Conservation (phyloP, 1,140 invertebrate genomes). For the Drosophila asahinai region DNA sequence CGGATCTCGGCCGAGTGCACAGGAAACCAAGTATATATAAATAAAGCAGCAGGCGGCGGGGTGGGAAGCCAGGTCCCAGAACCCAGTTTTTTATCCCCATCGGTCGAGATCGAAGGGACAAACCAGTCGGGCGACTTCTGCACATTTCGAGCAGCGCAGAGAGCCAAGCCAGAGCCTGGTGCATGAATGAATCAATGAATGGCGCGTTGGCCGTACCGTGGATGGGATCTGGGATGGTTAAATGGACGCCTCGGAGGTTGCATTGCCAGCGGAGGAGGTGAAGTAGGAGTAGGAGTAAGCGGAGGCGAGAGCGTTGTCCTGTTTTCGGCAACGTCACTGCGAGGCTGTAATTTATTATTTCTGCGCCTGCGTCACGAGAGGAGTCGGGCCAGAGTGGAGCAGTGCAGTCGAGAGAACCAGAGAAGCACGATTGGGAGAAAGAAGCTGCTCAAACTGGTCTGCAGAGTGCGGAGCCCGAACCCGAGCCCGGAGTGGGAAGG, state of each 20-base stretch:
- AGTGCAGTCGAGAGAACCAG: slow-evolving; percentile 13
- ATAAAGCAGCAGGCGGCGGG: slow-evolving; percentile 23
- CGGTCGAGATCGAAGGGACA: slow-evolving; percentile 52
- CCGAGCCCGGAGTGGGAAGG: slow-evolving; percentile 20
- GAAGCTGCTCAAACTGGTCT: slow-evolving; percentile 36
- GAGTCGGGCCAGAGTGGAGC: slow-evolving; percentile 11
- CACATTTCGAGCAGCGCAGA: slow-evolving; percentile 74
- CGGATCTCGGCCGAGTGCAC: slow-evolving; percentile 12
- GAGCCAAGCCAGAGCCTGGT: slow-evolving; percentile 26
- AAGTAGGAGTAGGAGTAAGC: slow-evolving; percentile 7
- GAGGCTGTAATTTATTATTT: slow-evolving; percentile 74
- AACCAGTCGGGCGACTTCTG: slow-evolving; percentile 81
- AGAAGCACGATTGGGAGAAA: slow-evolving; percentile 17
- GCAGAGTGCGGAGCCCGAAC: slow-evolving; percentile 1
- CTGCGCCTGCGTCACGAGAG: slow-evolving; percentile 69
- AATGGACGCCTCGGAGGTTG: slow-evolving; percentile 13
- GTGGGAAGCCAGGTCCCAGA: slow-evolving; percentile 20
- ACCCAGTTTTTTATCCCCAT: slow-evolving; percentile 33
- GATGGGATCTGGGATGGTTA: slow-evolving; percentile 8
- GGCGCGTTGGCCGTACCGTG: slow-evolving; percentile 16
- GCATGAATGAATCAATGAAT: slow-evolving; percentile 81
- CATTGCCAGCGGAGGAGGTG: slow-evolving; percentile 13
- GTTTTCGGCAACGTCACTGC: slow-evolving; percentile 81
- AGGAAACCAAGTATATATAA: slow-evolving; percentile 43
- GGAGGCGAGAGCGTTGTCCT: slow-evolving; percentile 60